Base-by-base conservation (phyloP, 2,888 invertebrate genomes). In the Cerceris ruficornis region DNA sequence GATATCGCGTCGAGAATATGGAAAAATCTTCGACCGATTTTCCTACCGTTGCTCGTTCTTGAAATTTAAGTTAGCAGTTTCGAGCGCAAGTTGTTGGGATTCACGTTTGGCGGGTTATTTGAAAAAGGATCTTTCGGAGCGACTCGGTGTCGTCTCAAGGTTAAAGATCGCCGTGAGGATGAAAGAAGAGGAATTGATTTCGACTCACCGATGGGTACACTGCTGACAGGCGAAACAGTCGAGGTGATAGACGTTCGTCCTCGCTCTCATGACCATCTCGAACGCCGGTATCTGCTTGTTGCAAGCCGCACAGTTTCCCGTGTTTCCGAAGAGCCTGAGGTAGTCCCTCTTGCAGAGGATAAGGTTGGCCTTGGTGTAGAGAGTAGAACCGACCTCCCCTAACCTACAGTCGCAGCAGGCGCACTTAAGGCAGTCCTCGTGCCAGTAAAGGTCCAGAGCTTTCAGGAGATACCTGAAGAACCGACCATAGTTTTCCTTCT, bases 211-310 rank as follows among this genome's bases (percentile, higher is more conserved):
- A 94, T 99, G 98, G 93, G 98, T 98, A 93, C 99, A 99, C 93
- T 98, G 98, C 91, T 99, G 98, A 92, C 99, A 99, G 67, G 98
- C 98, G 93, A 99, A 99, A 93, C 99, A 99, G 93, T 99, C 98
- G 89, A 99, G 95, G 92, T 99, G 99, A 93, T 99, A 99, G 79
- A 99, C 99, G 91, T 99, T 98, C 93, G 96, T 97, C 88, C 98
- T 95, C 59, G 98, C 98, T 86, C 98, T 95, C 99, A 99, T 99
- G 87, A 99, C 99, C 98, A 99, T 98, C 93, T 99, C 99, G 93
- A 98, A 99, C 66, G 99, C 98, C 4, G 99, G 99, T 92, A 99
- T 99, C 91, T 98, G 97, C 94, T 99, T 99, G 92, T 97, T 97
- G 94, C 99, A 99, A 17, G 98, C 98, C 43, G 98, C 97, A 93